Percentiles rank a stretch among this genome's conserved stretches.
These are phyloP conservation scores for Drosophila grimshawi DNA, from an alignment of 1,140 invertebrate genomes.

Conservation along the genomic window DNA sequence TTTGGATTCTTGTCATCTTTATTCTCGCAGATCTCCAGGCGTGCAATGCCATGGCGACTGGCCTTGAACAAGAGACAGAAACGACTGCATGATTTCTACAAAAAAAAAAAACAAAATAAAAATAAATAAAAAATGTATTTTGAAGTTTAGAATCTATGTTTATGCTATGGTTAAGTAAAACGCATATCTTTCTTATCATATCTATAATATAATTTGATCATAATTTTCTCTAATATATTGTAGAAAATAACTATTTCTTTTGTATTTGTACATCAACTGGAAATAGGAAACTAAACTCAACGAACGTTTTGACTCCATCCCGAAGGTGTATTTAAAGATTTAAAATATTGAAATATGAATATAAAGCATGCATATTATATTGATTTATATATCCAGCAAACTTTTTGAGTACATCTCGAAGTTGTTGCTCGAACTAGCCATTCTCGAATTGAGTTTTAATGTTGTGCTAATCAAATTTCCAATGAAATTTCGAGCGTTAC, in stretches of 20 bases:
- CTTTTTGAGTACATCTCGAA: conserved; percentile 17
- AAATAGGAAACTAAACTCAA: background rate
- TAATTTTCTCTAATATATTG: no score
- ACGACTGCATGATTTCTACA: conserved; percentile 79
- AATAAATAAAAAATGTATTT: background rate
- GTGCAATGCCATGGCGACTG: conserved; percentile 92
- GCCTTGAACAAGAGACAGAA: conserved; percentile 89
- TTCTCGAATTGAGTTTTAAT: conserved; percentile 33
- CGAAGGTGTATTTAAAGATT: no score
- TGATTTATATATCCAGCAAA: background rate
- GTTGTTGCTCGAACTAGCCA: background rate
- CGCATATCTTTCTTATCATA: no score
- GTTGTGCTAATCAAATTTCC: conserved; percentile 58
- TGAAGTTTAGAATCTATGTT: no score
- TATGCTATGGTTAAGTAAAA: no score
- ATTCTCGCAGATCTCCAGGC: conserved; percentile 93
- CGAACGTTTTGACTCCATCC: background rate
- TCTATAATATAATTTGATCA: no score
- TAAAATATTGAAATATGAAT: no score
- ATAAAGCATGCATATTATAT: background rate
- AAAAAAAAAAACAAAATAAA: conserved; percentile 3
- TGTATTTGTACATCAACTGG: no score
- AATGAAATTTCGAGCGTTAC: conserved; percentile 39
- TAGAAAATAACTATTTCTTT: no score
- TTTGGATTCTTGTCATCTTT: conserved; percentile 89